These are phyloP conservation scores for Lithophane leautieri DNA, from an alignment of 2,888 invertebrate species.

Conservation along the genomic window DNA sequence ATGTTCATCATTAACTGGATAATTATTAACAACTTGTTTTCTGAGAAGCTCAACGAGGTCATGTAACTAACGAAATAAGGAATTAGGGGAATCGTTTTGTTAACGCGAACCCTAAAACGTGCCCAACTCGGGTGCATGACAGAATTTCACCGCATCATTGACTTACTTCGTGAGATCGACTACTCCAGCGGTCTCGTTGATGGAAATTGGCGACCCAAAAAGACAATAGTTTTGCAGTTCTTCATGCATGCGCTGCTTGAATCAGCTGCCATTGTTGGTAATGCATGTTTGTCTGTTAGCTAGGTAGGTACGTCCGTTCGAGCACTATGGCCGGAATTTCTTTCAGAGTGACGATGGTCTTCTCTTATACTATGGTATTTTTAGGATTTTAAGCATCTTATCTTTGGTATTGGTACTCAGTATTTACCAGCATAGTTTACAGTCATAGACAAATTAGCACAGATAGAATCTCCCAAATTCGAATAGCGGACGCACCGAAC, in stretches of 20 bases:
- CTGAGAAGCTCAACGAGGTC: slow-evolving; percentile 70
- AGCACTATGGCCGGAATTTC: neutral
- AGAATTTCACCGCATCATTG: neutral
- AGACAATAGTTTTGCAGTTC: neutral
- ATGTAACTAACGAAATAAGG: slow-evolving; percentile 52
- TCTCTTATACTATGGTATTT: neutral
- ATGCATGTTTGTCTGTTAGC: neutral
- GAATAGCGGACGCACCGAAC: slow-evolving; percentile 81
- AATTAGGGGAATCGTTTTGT: slow-evolving; percentile 47
- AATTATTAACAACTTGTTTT: slow-evolving; percentile 79
- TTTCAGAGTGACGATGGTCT: neutral
- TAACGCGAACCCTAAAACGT: neutral
- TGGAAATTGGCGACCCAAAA: neutral
- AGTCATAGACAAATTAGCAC: slow-evolving; percentile 89
- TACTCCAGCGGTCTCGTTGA: neutral
- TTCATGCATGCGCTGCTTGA: neutral
- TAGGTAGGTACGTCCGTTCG: neutral
- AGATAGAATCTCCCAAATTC: slow-evolving; percentile 87
- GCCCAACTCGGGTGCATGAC: neutral
- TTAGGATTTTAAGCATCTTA: neutral
- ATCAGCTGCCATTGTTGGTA: neutral
- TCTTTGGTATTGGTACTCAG: slow-evolving; percentile 3
- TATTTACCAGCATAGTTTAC: slow-evolving; percentile 14
- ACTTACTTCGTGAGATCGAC: neutral
- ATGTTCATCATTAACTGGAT: slow-evolving; percentile 77